These are phyloP conservation scores for Oplegnathus fasciatus DNA, from an alignment of 2,113 vertebrate genomes.

Conservation along the genomic window DNA sequence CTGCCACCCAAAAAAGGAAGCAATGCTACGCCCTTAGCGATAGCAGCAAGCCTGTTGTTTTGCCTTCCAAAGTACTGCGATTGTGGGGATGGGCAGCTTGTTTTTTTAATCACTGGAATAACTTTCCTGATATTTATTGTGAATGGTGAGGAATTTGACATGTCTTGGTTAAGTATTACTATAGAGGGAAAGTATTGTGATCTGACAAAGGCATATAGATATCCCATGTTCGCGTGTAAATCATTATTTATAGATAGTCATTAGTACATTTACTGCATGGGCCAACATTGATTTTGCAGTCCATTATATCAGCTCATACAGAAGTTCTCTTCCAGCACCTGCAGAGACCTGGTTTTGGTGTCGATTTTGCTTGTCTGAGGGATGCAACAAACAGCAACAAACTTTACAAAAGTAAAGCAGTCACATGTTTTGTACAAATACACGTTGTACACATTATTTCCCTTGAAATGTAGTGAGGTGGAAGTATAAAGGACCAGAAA, in stretches of 20 bases:
- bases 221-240: neutral
- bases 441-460: too few species aligned
- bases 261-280: neutral
- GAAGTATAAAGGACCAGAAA: neutral
- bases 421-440: too few species aligned
- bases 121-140: neutral
- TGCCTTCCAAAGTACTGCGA: neutral
- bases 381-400: neutral
- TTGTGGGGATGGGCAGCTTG: neutral
- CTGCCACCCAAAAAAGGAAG: conserved; percentile 63
- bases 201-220: neutral
- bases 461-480: neutral
- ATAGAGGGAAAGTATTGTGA: neutral
- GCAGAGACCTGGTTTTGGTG: neutral
- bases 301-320: neutral
- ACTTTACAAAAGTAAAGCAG: neutral
- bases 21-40: conserved; percentile 41
- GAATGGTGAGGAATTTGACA: neutral
- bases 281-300: neutral
- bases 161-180: neutral
- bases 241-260: neutral
- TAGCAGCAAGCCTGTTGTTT: conserved; percentile 21
- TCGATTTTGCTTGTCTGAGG: neutral
- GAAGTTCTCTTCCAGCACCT: neutral
- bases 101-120: neutral